A percentile compares a stretch with the other conserved stretches of the same genome.
Conservation (phyloP, 1,140 invertebrate species). For the Luehdorfia chinensis region DNA sequence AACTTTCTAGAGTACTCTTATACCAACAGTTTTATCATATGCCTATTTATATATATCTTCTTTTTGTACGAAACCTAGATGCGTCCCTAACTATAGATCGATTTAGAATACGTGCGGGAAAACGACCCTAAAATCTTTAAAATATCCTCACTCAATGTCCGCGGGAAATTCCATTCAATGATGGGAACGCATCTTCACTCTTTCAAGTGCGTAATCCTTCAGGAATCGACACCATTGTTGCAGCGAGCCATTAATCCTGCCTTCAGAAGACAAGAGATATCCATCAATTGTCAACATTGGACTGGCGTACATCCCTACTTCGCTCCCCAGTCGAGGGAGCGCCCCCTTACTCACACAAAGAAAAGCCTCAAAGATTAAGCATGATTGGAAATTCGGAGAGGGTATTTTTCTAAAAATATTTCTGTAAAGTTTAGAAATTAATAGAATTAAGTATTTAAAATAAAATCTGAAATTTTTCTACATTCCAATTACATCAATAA, state of each 20-base stretch:
- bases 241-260: slow-evolving; percentile 67
- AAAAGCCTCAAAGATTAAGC: slow-evolving; percentile 20
- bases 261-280: slow-evolving; percentile 73
- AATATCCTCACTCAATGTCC: slow-evolving; percentile 31
- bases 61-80: no score
- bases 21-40: no score
- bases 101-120: no score
- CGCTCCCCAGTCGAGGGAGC: slow-evolving; percentile 26
- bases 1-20: no score
- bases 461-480: no score
- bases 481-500: no score
- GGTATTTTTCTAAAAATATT: no score
- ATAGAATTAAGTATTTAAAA: no score
- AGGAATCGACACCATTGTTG: slow-evolving; percentile 60
- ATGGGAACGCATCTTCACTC: slow-evolving; percentile 32
- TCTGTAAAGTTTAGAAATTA: no score
- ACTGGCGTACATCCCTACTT: slow-evolving; percentile 42
- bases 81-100: no score
- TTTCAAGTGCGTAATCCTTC: slow-evolving; percentile 58
- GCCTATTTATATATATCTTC: no score
- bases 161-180: slow-evolving; percentile 30
- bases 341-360: slow-evolving; percentile 43
- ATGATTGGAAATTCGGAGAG: no score
- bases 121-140: slow-evolving; percentile 8
- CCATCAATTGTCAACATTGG: slow-evolving; percentile 76